These are phyloP conservation scores for Tetragonula carbonaria DNA, from an alignment of 2,888 invertebrate genomes.

Conservation along the genomic window DNA sequence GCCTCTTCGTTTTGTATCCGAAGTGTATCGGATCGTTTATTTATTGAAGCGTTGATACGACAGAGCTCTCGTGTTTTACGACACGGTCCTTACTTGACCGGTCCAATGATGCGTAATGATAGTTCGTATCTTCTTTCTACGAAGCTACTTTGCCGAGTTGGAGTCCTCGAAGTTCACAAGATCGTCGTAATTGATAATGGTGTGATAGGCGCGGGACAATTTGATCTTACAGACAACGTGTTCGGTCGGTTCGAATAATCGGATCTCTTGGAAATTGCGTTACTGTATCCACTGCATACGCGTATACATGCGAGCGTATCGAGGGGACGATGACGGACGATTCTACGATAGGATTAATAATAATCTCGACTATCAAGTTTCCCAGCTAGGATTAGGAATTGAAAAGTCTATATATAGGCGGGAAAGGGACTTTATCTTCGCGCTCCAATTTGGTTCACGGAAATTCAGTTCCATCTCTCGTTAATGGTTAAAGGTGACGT, in stretches of 20 bases:
- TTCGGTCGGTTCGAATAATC: not conserved
- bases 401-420: slow-evolving; percentile 23
- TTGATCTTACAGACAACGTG: not conserved
- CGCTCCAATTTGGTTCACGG: slow-evolving; percentile 52
- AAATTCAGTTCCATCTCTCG: slow-evolving; percentile 48
- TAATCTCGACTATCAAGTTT: slow-evolving; percentile 54
- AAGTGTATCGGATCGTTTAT: slow-evolving; percentile 9
- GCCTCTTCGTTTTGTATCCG: not conserved
- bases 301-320: no score
- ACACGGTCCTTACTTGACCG: slow-evolving; percentile 6
- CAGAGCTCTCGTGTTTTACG: slow-evolving; percentile 4
- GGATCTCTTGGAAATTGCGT: not conserved
- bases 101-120: not conserved
- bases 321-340: not conserved
- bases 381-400: slow-evolving; percentile 15
- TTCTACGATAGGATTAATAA: slow-evolving; percentile 21
- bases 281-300: not conserved
- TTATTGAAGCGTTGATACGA: not conserved
- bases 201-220: not conserved
- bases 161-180: not conserved
- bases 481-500: slow-evolving; percentile 45
- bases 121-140: slow-evolving; percentile 12
- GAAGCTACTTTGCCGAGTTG: slow-evolving; percentile 1
- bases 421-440: slow-evolving; percentile 10
- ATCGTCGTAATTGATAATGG: not conserved